Conservation (phyloP, 2,888 invertebrate genomes). For the Orthosia incerta region DNA sequence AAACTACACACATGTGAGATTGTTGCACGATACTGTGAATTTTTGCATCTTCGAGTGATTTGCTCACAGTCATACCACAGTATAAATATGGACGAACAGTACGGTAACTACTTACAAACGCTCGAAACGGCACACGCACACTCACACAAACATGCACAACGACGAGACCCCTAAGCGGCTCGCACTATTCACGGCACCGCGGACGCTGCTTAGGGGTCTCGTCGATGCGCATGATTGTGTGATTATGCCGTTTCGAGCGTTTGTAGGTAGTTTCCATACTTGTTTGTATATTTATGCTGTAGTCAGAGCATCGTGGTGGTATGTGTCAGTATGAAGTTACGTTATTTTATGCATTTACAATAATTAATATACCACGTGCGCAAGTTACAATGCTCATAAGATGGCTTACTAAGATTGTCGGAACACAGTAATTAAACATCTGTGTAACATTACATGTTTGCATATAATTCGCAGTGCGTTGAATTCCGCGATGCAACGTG, state of each 20-base stretch:
- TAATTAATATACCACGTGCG: conserved; percentile 60
- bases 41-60: conserved; percentile 32
- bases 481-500: conserved; percentile 54
- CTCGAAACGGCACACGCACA: too few species aligned
- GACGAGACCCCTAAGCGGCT: too few species aligned
- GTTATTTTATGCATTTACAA: conserved; percentile 56
- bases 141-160: too few species aligned
- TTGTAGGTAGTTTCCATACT: too few species aligned
- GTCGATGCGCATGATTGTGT: too few species aligned
- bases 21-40: conserved; percentile 23
- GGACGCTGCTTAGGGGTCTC: too few species aligned
- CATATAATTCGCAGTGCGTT: conserved; percentile 45
- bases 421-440: conserved; percentile 60
- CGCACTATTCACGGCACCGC: too few species aligned
- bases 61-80: too few species aligned
- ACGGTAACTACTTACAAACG: too few species aligned
- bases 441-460: conserved; percentile 60
- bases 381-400: conserved; percentile 63
- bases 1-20: conserved; percentile 31
- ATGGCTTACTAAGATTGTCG: conserved; percentile 77
- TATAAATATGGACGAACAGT: too few species aligned
- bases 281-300: too few species aligned
- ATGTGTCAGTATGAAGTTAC: conserved; percentile 30
- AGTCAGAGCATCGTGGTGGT: conserved; percentile 8
- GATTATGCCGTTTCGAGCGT: too few species aligned